Evolutionary conservation across 2,113 vertebrate species (phyloP), one percentile per base, ranked within the genome.

Genomic region (Nerophis ophidion): DNA sequence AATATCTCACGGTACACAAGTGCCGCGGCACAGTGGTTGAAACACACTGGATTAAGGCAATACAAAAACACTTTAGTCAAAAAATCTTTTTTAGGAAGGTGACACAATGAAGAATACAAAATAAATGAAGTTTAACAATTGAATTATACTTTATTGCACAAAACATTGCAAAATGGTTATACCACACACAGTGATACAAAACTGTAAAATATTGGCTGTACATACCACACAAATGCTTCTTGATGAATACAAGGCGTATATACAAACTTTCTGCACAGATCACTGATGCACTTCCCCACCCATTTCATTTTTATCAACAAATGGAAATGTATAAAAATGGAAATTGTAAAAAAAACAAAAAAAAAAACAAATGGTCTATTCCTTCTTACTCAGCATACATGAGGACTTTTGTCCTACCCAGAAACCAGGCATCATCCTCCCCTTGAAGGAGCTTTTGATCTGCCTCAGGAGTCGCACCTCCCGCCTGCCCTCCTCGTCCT

Each of bases 321-420:
- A n/a, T 52, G 44, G 55, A 77, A 66, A 67, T 69, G 56, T 45
- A 44, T 42, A 17, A 66, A 48, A 51, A 54, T 51, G 5, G 63
- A 48, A 60, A 65, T 57, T 26, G 26, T 26, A 26, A 26, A 3
- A 26, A 26, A 26, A 26, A 26, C 26, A 26, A 26, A 26, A 34
- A 6, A 6, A 35, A 58, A 65, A 13, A 17, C 40, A 8, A 26
- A 48, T 7, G 5, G 4, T 16, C 15, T 1, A 17, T 53, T 65
- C 19, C 49, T 3, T 76, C 63, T 42, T 51, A 34, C 12, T 65
- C 57, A 71, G 50, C 4, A n/a, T 1, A 40, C 77, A 84, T 9
- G 73, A 81, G 7, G 78, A 81, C n/a, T 70, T 77, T 13, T 74
- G 66, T 61, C 83, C 81, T 6, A 85, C 55, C 83, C 83, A 85